Percentiles rank a stretch among this genome's conserved stretches.
phyloP scores from a whole-genome alignment of 2,888 invertebrate genomes.

The Phengaris alcon region DNA sequence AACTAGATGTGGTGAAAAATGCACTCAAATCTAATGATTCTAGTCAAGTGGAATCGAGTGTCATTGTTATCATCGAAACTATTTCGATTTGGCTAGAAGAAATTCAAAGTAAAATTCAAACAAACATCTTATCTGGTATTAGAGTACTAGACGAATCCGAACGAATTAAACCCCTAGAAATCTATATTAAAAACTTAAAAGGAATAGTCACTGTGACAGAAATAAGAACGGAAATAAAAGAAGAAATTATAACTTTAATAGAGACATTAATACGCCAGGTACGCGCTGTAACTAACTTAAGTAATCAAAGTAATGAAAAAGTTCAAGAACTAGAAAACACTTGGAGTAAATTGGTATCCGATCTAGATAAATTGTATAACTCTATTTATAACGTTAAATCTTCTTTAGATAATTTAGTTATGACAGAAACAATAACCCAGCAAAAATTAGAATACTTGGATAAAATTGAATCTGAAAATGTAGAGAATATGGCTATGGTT shows the following conservation, averaged over 20 bases:
- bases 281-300: constrained; percentile 83
- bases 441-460: constrained; percentile 85
- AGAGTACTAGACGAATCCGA: constrained; percentile 53
- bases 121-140: constrained; percentile 52
- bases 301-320: constrained; percentile 60
- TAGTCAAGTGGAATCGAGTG: constrained; percentile 81
- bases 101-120: constrained; percentile 87
- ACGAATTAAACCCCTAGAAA: constrained; percentile 66
- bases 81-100: constrained; percentile 92
- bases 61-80: constrained; percentile 87
- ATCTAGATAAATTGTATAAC: constrained; percentile 78
- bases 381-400: constrained; percentile 72
- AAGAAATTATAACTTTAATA: constrained; percentile 83
- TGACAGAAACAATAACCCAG: constrained; percentile 83
- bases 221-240: constrained; percentile 82
- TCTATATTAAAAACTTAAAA: constrained; percentile 79
- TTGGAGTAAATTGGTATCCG: constrained; percentile 85
- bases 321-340: constrained; percentile 80
- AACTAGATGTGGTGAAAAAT: constrained; percentile 77
- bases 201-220: constrained; percentile 83
- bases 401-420: constrained; percentile 76
- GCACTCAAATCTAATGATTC: constrained; percentile 81
- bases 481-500: constrained; percentile 80
- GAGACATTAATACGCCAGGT: constrained; percentile 82
- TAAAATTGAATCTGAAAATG: constrained; percentile 83